Percentiles rank a stretch among this genome's conserved stretches.
Conservation (phyloP, 2,797 vertebrate genomes). For the Coccyzus lansbergi region DNA sequence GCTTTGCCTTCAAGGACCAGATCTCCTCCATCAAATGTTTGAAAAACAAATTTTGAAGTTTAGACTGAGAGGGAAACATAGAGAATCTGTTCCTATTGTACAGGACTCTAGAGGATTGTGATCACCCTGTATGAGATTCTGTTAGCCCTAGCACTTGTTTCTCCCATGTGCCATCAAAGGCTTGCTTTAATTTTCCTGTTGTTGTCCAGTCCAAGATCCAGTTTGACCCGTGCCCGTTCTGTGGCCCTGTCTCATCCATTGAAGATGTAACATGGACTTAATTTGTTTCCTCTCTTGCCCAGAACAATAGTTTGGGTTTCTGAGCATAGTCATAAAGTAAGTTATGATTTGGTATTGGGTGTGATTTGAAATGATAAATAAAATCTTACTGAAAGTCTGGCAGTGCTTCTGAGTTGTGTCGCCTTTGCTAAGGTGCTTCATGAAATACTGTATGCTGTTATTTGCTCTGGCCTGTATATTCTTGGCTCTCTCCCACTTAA, state of each 20-base stretch:
- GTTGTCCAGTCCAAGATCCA: not conserved
- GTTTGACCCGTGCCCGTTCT: not conserved
- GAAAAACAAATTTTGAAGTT: not conserved
- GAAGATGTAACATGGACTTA: not conserved
- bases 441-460: conserved; percentile 56
- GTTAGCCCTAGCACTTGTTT: not conserved
- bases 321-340: not conserved
- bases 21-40: not conserved
- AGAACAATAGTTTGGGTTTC: not conserved
- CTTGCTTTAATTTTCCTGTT: not conserved
- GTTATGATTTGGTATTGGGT: not conserved
- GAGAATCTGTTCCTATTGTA: not conserved
- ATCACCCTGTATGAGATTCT: not conserved
- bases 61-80: not conserved
- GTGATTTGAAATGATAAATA: conserved; percentile 50
- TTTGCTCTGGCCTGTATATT: conserved; percentile 64
- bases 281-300: conserved; percentile 13
- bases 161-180: not conserved
- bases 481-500: conserved; percentile 58
- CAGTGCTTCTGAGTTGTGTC: conserved; percentile 23
- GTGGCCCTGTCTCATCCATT: not conserved
- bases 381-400: conserved; percentile 45
- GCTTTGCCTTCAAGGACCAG: not conserved
- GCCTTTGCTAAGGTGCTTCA: conserved; percentile 60
- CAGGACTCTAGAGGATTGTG: not conserved